Conservation (phyloP, 2,113 vertebrate species). For the Pogona vitticeps region DNA sequence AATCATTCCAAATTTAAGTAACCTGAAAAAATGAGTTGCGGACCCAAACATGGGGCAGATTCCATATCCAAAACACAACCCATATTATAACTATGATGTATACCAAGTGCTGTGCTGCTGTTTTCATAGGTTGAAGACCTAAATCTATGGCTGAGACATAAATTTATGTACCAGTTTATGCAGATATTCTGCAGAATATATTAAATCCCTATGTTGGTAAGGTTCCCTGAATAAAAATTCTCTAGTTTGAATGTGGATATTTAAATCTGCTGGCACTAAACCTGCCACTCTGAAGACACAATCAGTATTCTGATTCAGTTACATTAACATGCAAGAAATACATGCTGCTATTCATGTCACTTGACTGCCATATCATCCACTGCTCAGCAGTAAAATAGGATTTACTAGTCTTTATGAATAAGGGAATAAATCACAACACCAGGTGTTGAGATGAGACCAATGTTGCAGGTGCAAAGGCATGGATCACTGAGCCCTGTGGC, state of each 20-base stretch:
- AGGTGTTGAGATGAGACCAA: constrained; percentile 78
- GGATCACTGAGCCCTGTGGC: constrained; percentile 71
- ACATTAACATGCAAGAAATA: constrained; percentile 65
- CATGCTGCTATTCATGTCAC: constrained; percentile 65
- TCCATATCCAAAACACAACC: neutral
- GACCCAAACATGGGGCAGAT: neutral
- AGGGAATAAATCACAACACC: constrained; percentile 78
- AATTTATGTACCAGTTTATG: constrained; percentile 24
- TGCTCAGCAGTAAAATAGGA: constrained; percentile 60
- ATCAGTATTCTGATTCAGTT: constrained; percentile 57
- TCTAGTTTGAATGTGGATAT: constrained; percentile 14
- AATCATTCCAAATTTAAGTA: neutral
- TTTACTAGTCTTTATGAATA: constrained; percentile 64
- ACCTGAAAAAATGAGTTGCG: neutral
- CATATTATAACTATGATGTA: neutral
- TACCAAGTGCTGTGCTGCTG: neutral
- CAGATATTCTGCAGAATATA: neutral
- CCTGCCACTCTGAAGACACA: constrained; percentile 24
- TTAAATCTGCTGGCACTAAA: constrained; percentile 28
- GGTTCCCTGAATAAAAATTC: constrained; percentile 23
- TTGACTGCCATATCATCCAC: constrained; percentile 61
- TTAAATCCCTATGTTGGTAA: constrained; percentile 23
- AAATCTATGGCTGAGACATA: neutral
- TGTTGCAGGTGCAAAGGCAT: constrained; percentile 89
- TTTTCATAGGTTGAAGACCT: neutral